Conservation (phyloP, 2,797 vertebrate species). For the Acanthiza pusilla region DNA sequence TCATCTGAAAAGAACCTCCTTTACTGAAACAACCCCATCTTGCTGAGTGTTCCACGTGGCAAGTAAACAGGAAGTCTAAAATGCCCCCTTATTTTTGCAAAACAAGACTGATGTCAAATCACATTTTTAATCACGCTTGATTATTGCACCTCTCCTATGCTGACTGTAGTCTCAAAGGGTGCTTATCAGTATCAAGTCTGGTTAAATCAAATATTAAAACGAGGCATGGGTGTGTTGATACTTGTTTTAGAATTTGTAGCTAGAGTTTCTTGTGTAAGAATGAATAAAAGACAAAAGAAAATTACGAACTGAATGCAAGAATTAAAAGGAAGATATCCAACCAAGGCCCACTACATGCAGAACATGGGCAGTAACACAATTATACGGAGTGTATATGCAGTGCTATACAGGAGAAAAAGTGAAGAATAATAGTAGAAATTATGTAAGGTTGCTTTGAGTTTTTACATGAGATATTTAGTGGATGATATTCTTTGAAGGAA, state of each 20-base stretch:
- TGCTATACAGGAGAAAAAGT: neutral
- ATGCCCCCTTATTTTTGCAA: neutral
- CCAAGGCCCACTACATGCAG: neutral
- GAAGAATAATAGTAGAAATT: neutral
- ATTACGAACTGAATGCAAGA: neutral
- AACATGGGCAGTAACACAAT: neutral
- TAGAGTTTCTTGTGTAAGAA: neutral
- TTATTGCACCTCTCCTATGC: neutral
- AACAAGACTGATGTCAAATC: neutral
- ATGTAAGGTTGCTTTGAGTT: neutral
- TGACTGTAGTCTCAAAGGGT: neutral
- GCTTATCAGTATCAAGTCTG: neutral
- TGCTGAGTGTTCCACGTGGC: fast-evolving
- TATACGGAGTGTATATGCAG: neutral
- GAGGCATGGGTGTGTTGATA: neutral
- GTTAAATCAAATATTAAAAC: neutral
- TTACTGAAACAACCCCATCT: neutral
- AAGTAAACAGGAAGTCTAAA: neutral
- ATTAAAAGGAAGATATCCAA: neutral
- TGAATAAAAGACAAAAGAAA: neutral
- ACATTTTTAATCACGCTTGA: neutral
- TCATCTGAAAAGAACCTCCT: neutral
- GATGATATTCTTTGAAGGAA: neutral
- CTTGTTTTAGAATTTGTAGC: neutral
- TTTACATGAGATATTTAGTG: neutral